Percentiles rank a stretch among this genome's conserved stretches.
Evolutionary conservation across 2,113 vertebrate genomes (phyloP).

Genomic region (Cephalopterus ornatus): DNA sequence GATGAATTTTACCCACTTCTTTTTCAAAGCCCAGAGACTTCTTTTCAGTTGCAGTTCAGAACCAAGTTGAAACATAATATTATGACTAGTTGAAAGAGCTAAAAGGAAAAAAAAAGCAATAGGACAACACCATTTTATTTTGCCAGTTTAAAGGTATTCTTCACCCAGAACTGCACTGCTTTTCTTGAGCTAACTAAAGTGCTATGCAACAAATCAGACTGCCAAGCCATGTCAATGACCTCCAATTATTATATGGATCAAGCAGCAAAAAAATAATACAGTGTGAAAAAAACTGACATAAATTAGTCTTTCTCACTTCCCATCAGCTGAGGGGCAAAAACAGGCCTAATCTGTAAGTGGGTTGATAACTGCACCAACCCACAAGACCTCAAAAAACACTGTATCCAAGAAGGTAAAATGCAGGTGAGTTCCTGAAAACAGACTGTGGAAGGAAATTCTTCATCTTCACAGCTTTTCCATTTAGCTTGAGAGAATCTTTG

Average conservation of each 20-base stretch:
- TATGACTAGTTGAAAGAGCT: neutral
- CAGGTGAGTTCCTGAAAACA: neutral
- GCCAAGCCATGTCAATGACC: neutral
- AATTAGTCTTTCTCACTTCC: neutral
- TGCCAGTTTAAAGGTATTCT: neutral
- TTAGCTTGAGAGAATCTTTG: neutral
- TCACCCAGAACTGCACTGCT: neutral
- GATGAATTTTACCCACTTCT: neutral
- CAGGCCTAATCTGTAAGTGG: neutral
- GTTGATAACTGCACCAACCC: neutral
- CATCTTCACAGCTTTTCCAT: neutral
- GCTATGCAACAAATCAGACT: neutral
- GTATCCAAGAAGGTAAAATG: neutral
- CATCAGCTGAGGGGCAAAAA: neutral
- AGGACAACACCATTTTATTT: neutral
- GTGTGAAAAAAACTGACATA: neutral
- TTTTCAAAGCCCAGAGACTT: neutral
- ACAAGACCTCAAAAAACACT: neutral
- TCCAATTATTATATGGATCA: neutral
- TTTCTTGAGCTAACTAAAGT: neutral
- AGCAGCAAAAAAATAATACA: neutral
- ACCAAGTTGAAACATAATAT: neutral
- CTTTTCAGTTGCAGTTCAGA: neutral
- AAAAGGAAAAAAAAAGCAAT: neutral
- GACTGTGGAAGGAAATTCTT: neutral